phyloP scores from a whole-genome alignment of 2,888 invertebrate genomes.

The Tetragnatha montana region DNA sequence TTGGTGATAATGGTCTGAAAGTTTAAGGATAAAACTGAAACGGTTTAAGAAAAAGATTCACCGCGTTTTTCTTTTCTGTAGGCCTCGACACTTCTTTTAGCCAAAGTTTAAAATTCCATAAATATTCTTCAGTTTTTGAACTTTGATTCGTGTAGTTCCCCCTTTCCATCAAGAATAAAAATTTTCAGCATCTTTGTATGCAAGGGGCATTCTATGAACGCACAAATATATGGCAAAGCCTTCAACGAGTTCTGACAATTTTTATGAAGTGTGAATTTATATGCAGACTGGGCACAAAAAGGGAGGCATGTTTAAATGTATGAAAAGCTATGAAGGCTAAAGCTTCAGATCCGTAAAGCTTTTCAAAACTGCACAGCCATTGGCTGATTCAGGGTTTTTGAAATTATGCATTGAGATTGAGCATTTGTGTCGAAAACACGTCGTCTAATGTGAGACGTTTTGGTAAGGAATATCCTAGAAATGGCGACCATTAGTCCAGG shows the following conservation, averaged over 20 bases:
- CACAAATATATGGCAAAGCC: background rate
- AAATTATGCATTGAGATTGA: background rate
- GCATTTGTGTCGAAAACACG: background rate
- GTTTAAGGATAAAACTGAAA: conserved; percentile 33
- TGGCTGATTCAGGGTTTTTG: background rate
- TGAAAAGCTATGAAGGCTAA: background rate
- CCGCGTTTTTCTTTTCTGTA: conserved; percentile 14
- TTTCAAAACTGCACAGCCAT: background rate
- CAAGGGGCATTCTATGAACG: background rate
- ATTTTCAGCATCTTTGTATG: conserved; percentile 14
- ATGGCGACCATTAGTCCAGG: background rate
- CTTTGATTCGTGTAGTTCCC: conserved; percentile 1
- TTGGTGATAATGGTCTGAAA: conserved; percentile 49
- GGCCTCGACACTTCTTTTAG: background rate
- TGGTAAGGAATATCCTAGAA: background rate
- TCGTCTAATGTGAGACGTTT: background rate
- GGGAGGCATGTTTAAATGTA: background rate
- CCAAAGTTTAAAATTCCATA: conserved; percentile 34
- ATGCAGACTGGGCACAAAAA: background rate
- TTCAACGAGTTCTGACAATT: background rate
- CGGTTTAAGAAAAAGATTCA: conserved; percentile 1
- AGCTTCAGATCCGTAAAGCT: background rate
- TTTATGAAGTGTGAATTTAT: background rate
- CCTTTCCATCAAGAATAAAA: background rate
- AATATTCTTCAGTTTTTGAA: conserved; percentile 31